Conservation (phyloP, 64 coral and sea anemone species). For the Stichodactyla helianthus region DNA sequence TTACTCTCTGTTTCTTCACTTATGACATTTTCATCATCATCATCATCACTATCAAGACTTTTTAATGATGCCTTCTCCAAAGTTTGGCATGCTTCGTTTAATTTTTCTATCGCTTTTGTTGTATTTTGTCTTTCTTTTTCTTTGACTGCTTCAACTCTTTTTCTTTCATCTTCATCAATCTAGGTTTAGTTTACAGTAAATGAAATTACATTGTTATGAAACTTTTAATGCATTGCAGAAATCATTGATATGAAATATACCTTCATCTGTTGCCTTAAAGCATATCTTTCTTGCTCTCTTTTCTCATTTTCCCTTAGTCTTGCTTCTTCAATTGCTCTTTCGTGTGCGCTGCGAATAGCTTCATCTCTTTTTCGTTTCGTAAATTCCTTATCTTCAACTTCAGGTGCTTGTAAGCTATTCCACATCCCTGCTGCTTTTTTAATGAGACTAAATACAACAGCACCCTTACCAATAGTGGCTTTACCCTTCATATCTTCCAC, state of each 20-base stretch:
- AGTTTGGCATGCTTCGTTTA: slow-evolving; percentile 54
- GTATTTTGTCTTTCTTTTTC: slow-evolving; percentile 72
- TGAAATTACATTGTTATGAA: not conserved
- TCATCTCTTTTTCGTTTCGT: slow-evolving; percentile 73
- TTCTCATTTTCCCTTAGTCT: slow-evolving; percentile 68
- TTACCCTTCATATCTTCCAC: slow-evolving; percentile 80
- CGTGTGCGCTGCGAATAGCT: slow-evolving; percentile 68
- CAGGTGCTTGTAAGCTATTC: slow-evolving; percentile 49
- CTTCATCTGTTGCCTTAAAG: slow-evolving; percentile 88
- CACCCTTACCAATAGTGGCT: slow-evolving; percentile 76
- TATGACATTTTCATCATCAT: not conserved
- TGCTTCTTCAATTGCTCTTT: slow-evolving; percentile 57
- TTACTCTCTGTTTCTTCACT: not conserved
- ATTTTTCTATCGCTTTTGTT: slow-evolving; percentile 78
- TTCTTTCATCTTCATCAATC: slow-evolving; percentile 91
- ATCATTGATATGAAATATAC: slow-evolving; percentile 15
- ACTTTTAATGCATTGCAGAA: not conserved
- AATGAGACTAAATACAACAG: slow-evolving; percentile 72
- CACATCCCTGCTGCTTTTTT: slow-evolving; percentile 68
- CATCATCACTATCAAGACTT: slow-evolving; percentile 26
- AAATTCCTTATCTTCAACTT: slow-evolving; percentile 84
- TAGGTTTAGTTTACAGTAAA: not conserved
- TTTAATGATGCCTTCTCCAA: not conserved
- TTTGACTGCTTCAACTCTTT: slow-evolving; percentile 79
- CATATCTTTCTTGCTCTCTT: slow-evolving; percentile 77